Base-by-base conservation (phyloP, 2,888 invertebrate genomes). In the Melieria picta region DNA sequence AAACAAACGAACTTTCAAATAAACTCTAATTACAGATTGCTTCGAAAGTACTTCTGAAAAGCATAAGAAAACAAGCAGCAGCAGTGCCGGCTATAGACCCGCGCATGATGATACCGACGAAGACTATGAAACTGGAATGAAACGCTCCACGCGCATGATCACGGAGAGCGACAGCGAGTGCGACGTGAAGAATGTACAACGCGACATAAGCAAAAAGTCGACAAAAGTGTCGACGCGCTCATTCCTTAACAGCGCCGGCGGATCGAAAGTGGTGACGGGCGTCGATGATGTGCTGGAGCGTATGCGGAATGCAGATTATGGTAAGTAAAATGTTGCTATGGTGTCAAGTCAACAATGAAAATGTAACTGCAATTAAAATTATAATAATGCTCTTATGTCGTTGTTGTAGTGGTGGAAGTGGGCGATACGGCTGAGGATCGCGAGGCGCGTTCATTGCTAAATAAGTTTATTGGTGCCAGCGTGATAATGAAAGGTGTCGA, bases 401-500 rank as follows among this genome's bases (percentile, higher is more conserved):
- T 58, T n/a, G 52, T 57, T 67, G 43, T 58, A 91, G 92, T 91
- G 82, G 87, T 89, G 74, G 90, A 90, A 79, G 90, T 89, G 75
- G 92, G 91, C 7, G 93, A 93, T 82, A 89, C 88, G 3, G 83
- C 85, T 47, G 93, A 92, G 83, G 93, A 93, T 85, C 85, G 88
- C 55, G 92, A 93, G 86, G 93, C 93, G 55, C 90, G 93, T 70
- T 91, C 92, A 74, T 88, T 94, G 79, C 89, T 94, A 66, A 94
- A 94, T 88, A 94, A 94, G 88, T 94, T 94, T 88, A 89, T 94
- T 66, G 94, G 94, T 71, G 93, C 94, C 75, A 92, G 93, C 80
- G 93, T 94, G 79, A 90, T 94, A 73, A 91, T 94, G 89, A 91
- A 92, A 68, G 94, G 93, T 78, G 92, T 94, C 89, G 93, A 94